phyloP scores from a whole-genome alignment of 2,797 vertebrate genomes.

The Spheniscus humboldti region DNA sequence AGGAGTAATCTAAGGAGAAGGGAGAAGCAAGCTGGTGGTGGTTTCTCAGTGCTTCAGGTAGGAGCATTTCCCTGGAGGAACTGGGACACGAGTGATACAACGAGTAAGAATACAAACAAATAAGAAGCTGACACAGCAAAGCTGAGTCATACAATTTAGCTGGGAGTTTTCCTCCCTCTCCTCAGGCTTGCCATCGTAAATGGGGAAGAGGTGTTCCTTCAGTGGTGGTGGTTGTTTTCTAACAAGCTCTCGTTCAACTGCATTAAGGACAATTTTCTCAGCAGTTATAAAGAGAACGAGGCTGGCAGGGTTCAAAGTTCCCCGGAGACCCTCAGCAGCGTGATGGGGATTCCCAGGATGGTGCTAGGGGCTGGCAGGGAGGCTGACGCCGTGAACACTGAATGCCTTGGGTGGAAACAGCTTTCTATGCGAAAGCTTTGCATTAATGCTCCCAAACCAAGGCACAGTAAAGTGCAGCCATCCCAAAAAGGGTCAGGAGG shows the following conservation, averaged over 20 bases:
- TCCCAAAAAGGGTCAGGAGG: neutral
- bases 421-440: neutral
- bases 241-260: neutral
- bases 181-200: neutral
- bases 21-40: neutral
- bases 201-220: neutral
- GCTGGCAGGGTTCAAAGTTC: neutral
- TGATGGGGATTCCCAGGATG: neutral
- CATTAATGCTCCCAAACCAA: neutral
- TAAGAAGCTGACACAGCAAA: neutral
- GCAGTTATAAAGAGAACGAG: neutral
- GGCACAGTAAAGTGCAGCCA: neutral
- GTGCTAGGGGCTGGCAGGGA: neutral
- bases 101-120: neutral
- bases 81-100: neutral
- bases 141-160: neutral
- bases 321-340: rapidly evolving
- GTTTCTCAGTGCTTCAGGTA: neutral
- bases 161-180: neutral
- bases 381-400: neutral
- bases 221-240: neutral
- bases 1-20: neutral
- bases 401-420: too few relatives aligned
- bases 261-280: neutral
- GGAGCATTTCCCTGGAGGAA: neutral